Base-by-base conservation (phyloP, 2,113 vertebrate species). In the Epinephelus moara region DNA sequence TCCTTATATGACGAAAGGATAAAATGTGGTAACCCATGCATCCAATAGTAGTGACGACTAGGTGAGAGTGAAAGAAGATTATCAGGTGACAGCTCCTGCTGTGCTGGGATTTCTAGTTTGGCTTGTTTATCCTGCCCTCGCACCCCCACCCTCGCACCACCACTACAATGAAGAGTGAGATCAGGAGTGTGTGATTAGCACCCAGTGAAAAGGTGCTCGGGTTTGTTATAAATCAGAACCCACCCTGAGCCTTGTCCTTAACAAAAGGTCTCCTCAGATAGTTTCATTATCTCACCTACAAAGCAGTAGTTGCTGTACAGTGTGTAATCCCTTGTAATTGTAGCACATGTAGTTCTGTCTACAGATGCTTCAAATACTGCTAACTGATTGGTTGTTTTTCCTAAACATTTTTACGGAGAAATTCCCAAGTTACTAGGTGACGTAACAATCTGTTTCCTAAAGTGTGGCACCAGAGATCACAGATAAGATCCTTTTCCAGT, bases 51-150 rank as follows among this genome's bases (percentile, higher is more conserved):
- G 33, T 8, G 33, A 18, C 1, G 1, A 19, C 21, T 10, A 15
- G 2, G 4, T 47, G 61, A 67, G 11, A 14, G 42, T 3, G 42
- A 45, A 11, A 45, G 0, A 7, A 37, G 33, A 37, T 6, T 37
- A 6, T 45, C 42, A 45, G 42, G 42, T 45, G 10, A 18, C 7
- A 42, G 4, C 50, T 69, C 47, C 50, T 73, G 52, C 25, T 15
- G 19, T 5, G 0, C 75, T 80, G 62, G 53, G 47, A n/a, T 63
- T 80, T 91, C 85, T 59, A 3, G 75, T 82, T 78, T 25, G 23
- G 7, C 78, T 70, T 18, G 80, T 87, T 82, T 19, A 6, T 47
- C 4, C 21, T 27, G 49, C 42, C 8, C 42, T 10, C 0, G 6
- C 33, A 37, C 6, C 33, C 33, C 15, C 27, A 13, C 27, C 21